These are phyloP conservation scores for Hydriomena furcata DNA, from an alignment of 2,888 invertebrate species.

Conservation along the genomic window DNA sequence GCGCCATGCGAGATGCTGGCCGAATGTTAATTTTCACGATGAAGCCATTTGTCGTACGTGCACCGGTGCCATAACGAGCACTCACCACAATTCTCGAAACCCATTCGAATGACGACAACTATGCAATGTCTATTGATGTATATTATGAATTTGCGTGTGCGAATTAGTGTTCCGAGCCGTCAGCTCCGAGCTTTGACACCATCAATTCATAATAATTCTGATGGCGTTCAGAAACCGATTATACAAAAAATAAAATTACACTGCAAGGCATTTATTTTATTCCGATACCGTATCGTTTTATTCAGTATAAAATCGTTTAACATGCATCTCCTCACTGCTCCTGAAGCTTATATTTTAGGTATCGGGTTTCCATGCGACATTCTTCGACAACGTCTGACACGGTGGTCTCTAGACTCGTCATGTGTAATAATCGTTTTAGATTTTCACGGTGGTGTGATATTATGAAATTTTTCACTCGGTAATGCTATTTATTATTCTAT, in stretches of 20 bases:
- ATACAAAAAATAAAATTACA: constrained; percentile 47
- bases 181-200: constrained; percentile 45
- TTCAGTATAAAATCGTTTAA: constrained; percentile 44
- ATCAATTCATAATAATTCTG: constrained; percentile 46
- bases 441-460: background rate
- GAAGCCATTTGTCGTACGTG: constrained; percentile 77
- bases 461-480: too few relatives aligned
- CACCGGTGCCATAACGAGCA: constrained; percentile 63
- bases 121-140: constrained; percentile 65
- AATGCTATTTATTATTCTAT: background rate
- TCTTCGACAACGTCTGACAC: constrained; percentile 50
- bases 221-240: constrained; percentile 40
- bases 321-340: constrained; percentile 50
- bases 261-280: constrained; percentile 46
- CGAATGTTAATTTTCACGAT: constrained; percentile 80
- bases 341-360: constrained; percentile 42
- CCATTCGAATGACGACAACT: constrained; percentile 56
- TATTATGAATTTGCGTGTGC: constrained; percentile 65
- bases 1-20: constrained; percentile 57
- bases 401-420: constrained; percentile 49
- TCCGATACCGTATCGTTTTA: constrained; percentile 39
- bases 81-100: constrained; percentile 68
- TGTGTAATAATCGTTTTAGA: constrained; percentile 20
- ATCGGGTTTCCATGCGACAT: constrained; percentile 62
- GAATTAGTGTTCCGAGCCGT: constrained; percentile 47